These are phyloP conservation scores for Diaphora mendica DNA, from an alignment of 2,888 invertebrate species.

Conservation along the genomic window DNA sequence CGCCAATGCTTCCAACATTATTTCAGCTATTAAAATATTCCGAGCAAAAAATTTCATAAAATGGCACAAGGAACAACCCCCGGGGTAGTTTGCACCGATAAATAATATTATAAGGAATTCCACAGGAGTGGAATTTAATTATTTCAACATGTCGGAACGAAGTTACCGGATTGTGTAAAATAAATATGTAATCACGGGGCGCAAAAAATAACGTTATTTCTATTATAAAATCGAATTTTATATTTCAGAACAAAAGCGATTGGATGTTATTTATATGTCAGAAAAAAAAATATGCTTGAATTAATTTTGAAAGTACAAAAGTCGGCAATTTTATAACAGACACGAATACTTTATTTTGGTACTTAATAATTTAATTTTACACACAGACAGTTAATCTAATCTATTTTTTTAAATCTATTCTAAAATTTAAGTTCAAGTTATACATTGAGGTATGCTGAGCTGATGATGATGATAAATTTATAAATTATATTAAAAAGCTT, in stretches of 20 bases:
- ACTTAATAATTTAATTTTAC: too few species aligned
- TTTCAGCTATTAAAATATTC: conserved; percentile 57
- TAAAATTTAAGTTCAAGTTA: too few species aligned
- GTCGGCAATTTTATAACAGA: neutral
- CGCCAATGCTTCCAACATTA: conserved; percentile 44
- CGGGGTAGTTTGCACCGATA: conserved; percentile 59
- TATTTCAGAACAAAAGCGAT: neutral
- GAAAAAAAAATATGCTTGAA: neutral
- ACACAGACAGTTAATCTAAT: too few species aligned
- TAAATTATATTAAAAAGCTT: too few species aligned
- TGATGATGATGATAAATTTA: too few species aligned
- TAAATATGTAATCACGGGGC: conserved; percentile 49
- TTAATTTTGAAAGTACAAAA: neutral
- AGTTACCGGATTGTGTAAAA: conserved; percentile 59
- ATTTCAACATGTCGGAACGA: conserved; percentile 58
- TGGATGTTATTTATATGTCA: neutral
- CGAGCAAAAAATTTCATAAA: conserved; percentile 62
- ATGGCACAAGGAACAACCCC: conserved; percentile 49
- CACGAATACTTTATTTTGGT: too few species aligned
- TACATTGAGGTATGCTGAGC: too few species aligned
- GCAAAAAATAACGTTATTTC: conserved; percentile 33
- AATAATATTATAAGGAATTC: conserved; percentile 70
- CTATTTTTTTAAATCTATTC: too few species aligned
- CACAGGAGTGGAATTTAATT: conserved; percentile 71
- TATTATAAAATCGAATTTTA: conserved; percentile 29